A percentile compares a stretch with the other conserved stretches of the same genome.
phyloP scores from a whole-genome alignment of 2,797 vertebrate species.

The Vireo griseus region DNA sequence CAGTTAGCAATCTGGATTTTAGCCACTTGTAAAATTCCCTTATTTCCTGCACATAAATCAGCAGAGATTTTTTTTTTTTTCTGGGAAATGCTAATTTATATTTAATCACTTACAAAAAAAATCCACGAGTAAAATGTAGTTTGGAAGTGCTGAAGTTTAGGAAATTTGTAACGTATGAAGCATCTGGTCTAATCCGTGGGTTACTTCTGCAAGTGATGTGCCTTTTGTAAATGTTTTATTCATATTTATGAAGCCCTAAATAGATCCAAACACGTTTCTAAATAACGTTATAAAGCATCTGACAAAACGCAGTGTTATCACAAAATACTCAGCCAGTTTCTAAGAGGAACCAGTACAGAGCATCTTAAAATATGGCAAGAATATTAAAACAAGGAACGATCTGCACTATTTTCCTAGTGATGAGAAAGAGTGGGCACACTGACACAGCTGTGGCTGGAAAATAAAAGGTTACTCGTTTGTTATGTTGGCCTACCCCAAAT shows the following conservation, averaged over 20 bases:
- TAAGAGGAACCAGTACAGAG: background rate
- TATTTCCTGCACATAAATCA: background rate
- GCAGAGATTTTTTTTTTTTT: background rate
- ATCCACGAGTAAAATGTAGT: background rate
- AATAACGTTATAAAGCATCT: background rate
- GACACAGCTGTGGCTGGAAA: background rate
- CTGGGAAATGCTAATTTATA: background rate
- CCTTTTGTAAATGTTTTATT: slow-evolving; percentile 39
- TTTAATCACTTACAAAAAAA: background rate
- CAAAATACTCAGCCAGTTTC: background rate
- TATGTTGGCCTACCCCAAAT: slow-evolving; percentile 77
- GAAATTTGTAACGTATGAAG: background rate
- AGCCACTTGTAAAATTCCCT: background rate
- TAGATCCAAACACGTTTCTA: background rate
- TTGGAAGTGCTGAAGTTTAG: background rate
- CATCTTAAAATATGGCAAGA: background rate
- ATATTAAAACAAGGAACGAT: background rate
- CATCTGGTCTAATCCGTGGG: background rate
- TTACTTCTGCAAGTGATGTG: background rate
- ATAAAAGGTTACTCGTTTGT: background rate
- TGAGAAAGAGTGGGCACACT: background rate
- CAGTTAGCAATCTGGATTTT: slow-evolving; percentile 30
- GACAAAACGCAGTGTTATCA: background rate
- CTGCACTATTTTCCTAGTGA: background rate
- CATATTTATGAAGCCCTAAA: slow-evolving; percentile 35